A percentile compares a stretch with the other conserved stretches of the same genome.
Conservation (phyloP, 2,888 invertebrate genomes). For the Epistrophella euchroma region DNA sequence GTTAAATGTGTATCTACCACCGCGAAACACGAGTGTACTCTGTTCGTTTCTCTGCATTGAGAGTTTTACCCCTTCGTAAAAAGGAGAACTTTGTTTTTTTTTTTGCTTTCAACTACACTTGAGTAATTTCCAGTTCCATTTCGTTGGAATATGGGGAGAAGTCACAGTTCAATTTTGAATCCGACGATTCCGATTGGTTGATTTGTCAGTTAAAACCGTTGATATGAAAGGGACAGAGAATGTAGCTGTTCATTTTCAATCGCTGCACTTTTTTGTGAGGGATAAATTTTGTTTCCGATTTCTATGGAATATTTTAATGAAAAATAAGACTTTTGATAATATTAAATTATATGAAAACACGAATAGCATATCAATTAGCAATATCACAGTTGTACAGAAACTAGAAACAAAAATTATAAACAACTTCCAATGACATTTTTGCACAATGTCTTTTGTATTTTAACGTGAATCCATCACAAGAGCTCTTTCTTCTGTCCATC, state of each 20-base stretch:
- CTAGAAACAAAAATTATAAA: background rate
- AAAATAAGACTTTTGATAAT: background rate
- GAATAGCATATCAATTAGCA: background rate
- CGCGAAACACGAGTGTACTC: slow-evolving; percentile 65
- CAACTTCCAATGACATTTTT: slow-evolving; percentile 3
- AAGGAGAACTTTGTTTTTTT: slow-evolving; percentile 48
- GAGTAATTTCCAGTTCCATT: slow-evolving; percentile 57
- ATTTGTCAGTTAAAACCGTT: slow-evolving; percentile 35
- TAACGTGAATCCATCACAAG: slow-evolving; percentile 55
- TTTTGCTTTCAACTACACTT: slow-evolving; percentile 21
- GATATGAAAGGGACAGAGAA: slow-evolving; percentile 28
- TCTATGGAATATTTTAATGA: slow-evolving; percentile 11
- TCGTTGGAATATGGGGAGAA: slow-evolving; percentile 58
- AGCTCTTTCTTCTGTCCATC: no score
- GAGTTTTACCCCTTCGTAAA: slow-evolving; percentile 28
- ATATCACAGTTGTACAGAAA: slow-evolving; percentile 3
- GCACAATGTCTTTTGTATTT: slow-evolving; percentile 22
- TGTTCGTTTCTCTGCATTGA: slow-evolving; percentile 69
- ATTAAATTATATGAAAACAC: background rate
- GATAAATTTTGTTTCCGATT: background rate
- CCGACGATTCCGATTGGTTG: slow-evolving; percentile 66
- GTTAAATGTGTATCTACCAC: slow-evolving; percentile 74
- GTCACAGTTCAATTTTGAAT: slow-evolving; percentile 72
- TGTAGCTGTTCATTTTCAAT: background rate
- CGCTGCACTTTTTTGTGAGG: slow-evolving; percentile 8